Base-by-base conservation (phyloP, 2,888 invertebrate species). In the Stenodera caucasica region DNA sequence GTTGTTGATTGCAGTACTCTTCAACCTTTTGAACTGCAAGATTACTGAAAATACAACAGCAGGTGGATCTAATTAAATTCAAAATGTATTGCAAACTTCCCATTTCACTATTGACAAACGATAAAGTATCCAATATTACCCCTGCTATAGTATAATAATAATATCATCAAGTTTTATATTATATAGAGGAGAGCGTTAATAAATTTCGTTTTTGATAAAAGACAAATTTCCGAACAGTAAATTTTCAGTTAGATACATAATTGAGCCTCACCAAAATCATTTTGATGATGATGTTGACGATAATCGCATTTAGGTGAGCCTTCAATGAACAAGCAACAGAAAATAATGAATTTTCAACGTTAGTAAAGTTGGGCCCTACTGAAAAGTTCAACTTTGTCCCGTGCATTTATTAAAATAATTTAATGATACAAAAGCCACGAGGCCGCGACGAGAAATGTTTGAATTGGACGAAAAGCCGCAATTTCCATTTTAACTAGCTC, bases 201-300 rank as follows among this genome's bases (percentile, higher is more conserved):
- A 53, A 57, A 60, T 45, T 54, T 55, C 45, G 26, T 57, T 55
- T 52, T 32, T 49, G 26, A 21, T 53, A 60, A 57, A 53, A 60
- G 57, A 53, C 29, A 33, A 57, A 53, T 35, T 60, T 60, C 53
- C 57, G 53, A 53, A 49, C 57, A 35, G 57, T 60, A 60, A 60
- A 60, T 60, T 60, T 60, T 57, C 57, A 57, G 57, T 57, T 57
- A 57, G 57, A 60, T 57, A 60, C 49, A 35, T 52, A 35, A 55
- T 56, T 60, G 53, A 60, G 57, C 53, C 32, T 53, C 57, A 29
- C 53, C 52, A 35, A 30, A 30, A 53, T 53, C 18, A 9, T 40
- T 7, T 37, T 57, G 40, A 40, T 18, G 2, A 18, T 40, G 7
- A 45, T 45, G 45, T 23, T 45, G 57, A 60, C 57, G 57, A 60